Percentiles rank a stretch among this genome's conserved stretches.
These are phyloP conservation scores for Entomyzon cyanotis DNA, from an alignment of 2,113 vertebrate species.

Conservation along the genomic window DNA sequence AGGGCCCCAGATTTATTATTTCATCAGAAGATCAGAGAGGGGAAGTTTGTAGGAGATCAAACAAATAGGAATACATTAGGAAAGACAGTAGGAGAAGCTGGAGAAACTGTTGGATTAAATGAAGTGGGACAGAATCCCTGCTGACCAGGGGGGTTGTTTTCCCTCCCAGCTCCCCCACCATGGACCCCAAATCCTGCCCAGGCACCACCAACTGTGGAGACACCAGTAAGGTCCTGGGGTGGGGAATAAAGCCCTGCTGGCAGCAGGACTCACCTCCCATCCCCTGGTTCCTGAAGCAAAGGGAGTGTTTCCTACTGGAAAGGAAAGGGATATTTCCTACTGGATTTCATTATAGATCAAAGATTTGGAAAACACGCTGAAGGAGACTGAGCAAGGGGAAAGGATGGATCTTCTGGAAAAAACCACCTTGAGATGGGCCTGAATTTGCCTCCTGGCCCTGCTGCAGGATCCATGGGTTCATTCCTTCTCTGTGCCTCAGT, in stretches of 20 bases:
- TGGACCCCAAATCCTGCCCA: not conserved
- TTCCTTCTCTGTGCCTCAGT: not conserved
- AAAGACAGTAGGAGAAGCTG: slow-evolving; percentile 47
- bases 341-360: fast-evolving
- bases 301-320: no score
- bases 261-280: not conserved
- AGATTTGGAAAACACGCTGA: not conserved
- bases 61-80: slow-evolving; percentile 64
- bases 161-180: not conserved
- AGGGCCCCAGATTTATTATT: slow-evolving; percentile 66
- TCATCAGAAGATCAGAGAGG: slow-evolving; percentile 65
- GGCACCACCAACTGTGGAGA: not conserved
- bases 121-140: not conserved
- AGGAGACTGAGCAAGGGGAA: not conserved
- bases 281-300: not conserved
- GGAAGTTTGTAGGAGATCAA: slow-evolving; percentile 67
- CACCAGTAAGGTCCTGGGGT: not conserved
- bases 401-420: not conserved
- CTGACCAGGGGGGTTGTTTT: not conserved
- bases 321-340: no score
- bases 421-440: not conserved
- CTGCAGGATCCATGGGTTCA: not conserved
- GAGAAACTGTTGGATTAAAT: slow-evolving; percentile 28
- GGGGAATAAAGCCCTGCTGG: not conserved
- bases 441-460: not conserved